Evolutionary conservation across 2,113 vertebrate species (phyloP), one percentile per base, ranked within the genome.

Genomic region (Ailurus styani): DNA sequence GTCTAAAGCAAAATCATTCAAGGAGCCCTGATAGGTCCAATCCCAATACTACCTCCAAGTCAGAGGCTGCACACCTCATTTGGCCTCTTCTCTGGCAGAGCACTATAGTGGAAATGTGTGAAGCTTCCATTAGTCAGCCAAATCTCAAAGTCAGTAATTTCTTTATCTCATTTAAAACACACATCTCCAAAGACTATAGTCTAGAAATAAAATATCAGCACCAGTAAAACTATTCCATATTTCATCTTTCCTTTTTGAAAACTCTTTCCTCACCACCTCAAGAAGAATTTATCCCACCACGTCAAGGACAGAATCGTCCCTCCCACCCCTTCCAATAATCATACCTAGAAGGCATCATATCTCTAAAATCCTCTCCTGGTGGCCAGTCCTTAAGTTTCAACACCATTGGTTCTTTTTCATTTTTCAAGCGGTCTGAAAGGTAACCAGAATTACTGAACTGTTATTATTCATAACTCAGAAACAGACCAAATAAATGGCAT

Each of bases 301-400:
- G 54, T 75, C 20, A 72, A 95, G 29, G 52, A 68, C 23, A 87
- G 40, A 92, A 52, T 21, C 21, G 42, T 21, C 23, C 54, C 52
- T 50, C 1, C 31, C 47, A n/a, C 15, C 21, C 21, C 15, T 1
- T 1, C 37, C 60, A 20, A 27, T 45, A 8, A 25, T 25, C 96
- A 2, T 98, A 99, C 99, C 99, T 97, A 62, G 99, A 99, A 54
- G 98, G 99, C 99, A 99, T 99, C 99, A 99, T 99, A 5, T 99
- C 99, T 98, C 99, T 98, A 97, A 99, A 99, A 89, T 99, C 99
- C 95, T 99, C 99, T 94, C 99, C 99, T 57, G 99, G 99, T 62
- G 99, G 99, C 99, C 99, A 99, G 94, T 99, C 99, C 83, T 99
- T 99, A 47, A 99, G 98, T 95, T 99, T 99, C 96, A 99, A 90